Conservation (phyloP, 2,888 invertebrate genomes). For the Alitta virens region DNA sequence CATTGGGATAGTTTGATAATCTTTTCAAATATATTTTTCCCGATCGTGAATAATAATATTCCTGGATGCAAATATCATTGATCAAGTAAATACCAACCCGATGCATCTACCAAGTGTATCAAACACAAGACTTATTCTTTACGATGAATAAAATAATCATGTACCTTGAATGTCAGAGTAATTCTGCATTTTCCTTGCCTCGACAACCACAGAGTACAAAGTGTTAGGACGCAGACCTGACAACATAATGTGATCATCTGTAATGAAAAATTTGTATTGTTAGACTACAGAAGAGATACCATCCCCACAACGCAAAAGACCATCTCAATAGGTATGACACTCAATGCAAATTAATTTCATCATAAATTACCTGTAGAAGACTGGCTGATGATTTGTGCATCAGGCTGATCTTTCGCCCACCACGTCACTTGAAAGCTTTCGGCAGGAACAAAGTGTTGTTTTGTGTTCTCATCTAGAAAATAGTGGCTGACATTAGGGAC, state of each 20-base stretch:
- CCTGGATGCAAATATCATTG: too few species aligned
- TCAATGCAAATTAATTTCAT: not conserved
- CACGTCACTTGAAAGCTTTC: conserved; percentile 56
- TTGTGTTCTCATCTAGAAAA: conserved; percentile 33
- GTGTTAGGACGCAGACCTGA: conserved; percentile 47
- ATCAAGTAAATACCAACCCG: too few species aligned
- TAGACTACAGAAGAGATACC: too few species aligned
- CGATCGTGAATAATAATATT: too few species aligned
- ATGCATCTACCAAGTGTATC: too few species aligned
- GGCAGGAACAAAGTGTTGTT: conserved; percentile 49
- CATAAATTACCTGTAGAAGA: conserved; percentile 45
- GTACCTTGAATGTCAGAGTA: conserved; percentile 44
- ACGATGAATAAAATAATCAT: too few species aligned
- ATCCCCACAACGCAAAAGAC: too few species aligned
- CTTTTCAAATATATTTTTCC: too few species aligned
- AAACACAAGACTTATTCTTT: too few species aligned
- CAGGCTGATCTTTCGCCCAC: conserved; percentile 52
- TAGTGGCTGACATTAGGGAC: too few species aligned
- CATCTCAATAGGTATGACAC: not conserved
- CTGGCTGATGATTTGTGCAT: conserved; percentile 47
- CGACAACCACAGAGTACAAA: conserved; percentile 54
- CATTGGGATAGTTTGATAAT: too few species aligned
- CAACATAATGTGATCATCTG: conserved; percentile 53
- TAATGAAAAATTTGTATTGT: conserved; percentile 11
- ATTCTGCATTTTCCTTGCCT: conserved; percentile 52